Conservation (phyloP, 2,888 invertebrate species). For the Hyposoter didymator region DNA sequence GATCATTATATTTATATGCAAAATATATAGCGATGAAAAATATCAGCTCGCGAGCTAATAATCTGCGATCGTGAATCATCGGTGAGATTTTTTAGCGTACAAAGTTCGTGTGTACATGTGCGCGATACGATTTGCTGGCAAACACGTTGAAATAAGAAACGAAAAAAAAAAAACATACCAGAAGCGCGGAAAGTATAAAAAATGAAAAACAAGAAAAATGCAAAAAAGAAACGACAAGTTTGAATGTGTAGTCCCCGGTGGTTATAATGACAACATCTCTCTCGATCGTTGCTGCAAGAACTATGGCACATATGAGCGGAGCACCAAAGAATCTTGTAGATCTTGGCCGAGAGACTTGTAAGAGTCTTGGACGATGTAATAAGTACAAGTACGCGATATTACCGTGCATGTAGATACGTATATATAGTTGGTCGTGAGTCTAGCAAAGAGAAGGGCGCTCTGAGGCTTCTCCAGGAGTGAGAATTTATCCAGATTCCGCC, state of each 20-base stretch:
- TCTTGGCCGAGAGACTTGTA: slow-evolving; percentile 56
- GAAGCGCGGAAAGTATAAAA: slow-evolving; percentile 28
- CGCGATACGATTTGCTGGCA: slow-evolving; percentile 34
- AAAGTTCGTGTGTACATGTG: neutral
- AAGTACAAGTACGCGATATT: slow-evolving; percentile 23
- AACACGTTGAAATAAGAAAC: slow-evolving; percentile 32
- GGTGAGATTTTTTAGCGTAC: slow-evolving; percentile 24
- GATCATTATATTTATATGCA: neutral
- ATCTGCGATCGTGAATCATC: slow-evolving; percentile 61
- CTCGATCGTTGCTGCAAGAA: slow-evolving; percentile 70
- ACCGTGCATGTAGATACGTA: slow-evolving; percentile 11
- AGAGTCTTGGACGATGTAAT: slow-evolving; percentile 51
- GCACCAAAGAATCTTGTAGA: slow-evolving; percentile 69
- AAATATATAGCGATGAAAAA: neutral
- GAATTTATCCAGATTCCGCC: neutral
- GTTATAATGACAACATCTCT: slow-evolving; percentile 78
- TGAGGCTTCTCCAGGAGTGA: neutral
- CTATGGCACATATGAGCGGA: slow-evolving; percentile 66
- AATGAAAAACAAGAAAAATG: slow-evolving; percentile 33
- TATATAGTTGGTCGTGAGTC: neutral
- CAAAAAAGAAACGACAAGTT: slow-evolving; percentile 29
- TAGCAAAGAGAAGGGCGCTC: neutral
- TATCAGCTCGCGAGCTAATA: slow-evolving; percentile 29
- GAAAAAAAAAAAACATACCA: neutral
- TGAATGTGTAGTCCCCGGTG: slow-evolving; percentile 64